Conservation (phyloP, 2,888 invertebrate genomes). For the Heliothis peltigera region DNA sequence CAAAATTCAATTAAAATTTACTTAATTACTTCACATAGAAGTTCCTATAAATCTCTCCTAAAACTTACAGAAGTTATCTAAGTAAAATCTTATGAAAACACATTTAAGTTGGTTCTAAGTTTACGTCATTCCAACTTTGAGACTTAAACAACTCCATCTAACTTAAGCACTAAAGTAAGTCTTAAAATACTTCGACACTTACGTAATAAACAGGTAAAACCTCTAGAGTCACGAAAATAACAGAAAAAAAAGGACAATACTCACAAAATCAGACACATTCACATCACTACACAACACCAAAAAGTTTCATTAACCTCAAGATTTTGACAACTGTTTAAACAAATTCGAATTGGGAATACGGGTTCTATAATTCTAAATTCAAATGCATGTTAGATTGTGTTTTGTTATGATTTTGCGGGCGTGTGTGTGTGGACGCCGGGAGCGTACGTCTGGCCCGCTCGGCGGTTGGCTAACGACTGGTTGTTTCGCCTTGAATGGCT, state of each 20-base stretch:
- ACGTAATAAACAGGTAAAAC: conserved; percentile 56
- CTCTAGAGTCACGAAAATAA: conserved; percentile 23
- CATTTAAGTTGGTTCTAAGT: conserved; percentile 11
- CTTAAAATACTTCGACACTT: conserved; percentile 24
- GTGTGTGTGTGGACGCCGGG: conserved; percentile 36
- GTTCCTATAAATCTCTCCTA: background rate
- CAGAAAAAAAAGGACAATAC: conserved; percentile 18
- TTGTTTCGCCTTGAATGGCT: conserved; percentile 63
- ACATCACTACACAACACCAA: conserved; percentile 53
- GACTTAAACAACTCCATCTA: background rate
- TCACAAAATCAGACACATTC: conserved; percentile 44
- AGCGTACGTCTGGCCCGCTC: conserved; percentile 60
- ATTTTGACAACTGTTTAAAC: conserved; percentile 73
- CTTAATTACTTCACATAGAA: background rate
- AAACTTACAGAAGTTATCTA: conserved; percentile 17
- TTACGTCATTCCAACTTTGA: conserved; percentile 16
- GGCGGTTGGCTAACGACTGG: conserved; percentile 68
- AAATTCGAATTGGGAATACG: conserved; percentile 38
- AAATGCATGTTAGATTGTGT: conserved; percentile 48
- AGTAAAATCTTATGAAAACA: conserved; percentile 16
- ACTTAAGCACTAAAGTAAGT: conserved; percentile 15
- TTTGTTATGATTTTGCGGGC: conserved; percentile 31
- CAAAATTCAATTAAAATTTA: background rate
- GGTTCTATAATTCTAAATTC: conserved; percentile 37
- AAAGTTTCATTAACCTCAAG: conserved; percentile 63